These are phyloP conservation scores for Peucedramus taeniatus DNA, from an alignment of 2,113 vertebrate species.

Conservation along the genomic window DNA sequence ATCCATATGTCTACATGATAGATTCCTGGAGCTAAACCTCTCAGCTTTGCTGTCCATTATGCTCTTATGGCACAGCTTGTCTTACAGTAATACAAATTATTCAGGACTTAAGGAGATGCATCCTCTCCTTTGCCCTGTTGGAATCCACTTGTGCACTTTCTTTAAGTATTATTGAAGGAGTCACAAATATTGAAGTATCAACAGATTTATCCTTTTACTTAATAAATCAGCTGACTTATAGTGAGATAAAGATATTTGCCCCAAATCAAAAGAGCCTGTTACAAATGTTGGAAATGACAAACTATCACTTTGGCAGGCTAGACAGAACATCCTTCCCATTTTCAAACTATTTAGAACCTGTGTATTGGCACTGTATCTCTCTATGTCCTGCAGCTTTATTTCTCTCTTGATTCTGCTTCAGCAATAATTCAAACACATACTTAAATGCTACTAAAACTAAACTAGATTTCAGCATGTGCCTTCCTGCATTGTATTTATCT, in stretches of 20 bases:
- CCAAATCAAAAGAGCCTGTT: background rate
- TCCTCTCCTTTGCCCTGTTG: background rate
- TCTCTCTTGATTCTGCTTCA: background rate
- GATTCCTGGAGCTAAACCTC: background rate
- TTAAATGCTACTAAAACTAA: background rate
- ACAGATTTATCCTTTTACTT: background rate
- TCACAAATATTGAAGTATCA: background rate
- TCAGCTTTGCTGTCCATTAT: background rate
- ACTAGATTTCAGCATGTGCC: background rate
- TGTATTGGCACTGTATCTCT: background rate
- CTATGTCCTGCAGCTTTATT: background rate
- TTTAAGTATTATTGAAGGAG: background rate
- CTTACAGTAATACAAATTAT: background rate
- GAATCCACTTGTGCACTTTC: background rate
- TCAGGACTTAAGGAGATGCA: background rate
- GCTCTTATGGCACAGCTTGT: background rate
- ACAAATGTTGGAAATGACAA: background rate
- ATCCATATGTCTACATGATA: background rate
- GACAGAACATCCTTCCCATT: background rate
- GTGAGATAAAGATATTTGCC: background rate
- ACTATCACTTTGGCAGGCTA: background rate
- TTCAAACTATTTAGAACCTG: background rate
- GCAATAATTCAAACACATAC: background rate
- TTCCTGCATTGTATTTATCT: background rate
- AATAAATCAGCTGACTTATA: background rate